phyloP scores from a whole-genome alignment of 2,113 vertebrate genomes.

The Phyllostomus hastatus region DNA sequence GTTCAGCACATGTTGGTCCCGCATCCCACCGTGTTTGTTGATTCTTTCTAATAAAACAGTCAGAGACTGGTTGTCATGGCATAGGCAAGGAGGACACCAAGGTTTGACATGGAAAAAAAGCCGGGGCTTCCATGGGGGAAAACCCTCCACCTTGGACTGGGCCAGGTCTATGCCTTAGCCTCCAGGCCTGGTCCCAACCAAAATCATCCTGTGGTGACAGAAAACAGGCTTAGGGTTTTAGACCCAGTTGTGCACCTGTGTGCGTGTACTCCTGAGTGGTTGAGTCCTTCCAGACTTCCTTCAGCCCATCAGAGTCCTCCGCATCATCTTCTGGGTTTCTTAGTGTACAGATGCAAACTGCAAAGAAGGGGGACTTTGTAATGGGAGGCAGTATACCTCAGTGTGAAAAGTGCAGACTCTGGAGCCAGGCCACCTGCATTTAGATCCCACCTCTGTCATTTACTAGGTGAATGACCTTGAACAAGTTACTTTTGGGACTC shows the following conservation, averaged over 20 bases:
- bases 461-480: not conserved
- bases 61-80: not conserved
- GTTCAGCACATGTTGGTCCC: not conserved
- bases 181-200: too few species aligned
- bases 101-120: not conserved
- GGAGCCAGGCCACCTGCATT: not conserved
- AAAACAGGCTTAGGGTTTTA: not conserved
- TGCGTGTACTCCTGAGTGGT: rapidly evolving
- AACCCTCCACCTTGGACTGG: not conserved
- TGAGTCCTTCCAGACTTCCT: not conserved
- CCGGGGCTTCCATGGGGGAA: not conserved
- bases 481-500: not conserved
- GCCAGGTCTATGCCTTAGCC: not conserved
- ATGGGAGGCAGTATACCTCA: not conserved
- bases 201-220: not conserved
- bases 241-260: not conserved
- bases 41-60: not conserved
- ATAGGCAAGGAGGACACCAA: not conserved
- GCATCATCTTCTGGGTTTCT: not conserved
- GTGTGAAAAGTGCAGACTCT: not conserved
- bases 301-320: not conserved
- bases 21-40: not conserved
- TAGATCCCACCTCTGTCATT: not conserved
- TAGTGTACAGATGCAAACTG: not conserved
- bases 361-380: not conserved